These are phyloP conservation scores for Tribolium madens DNA, from an alignment of 1,140 invertebrate genomes.

Conservation along the genomic window DNA sequence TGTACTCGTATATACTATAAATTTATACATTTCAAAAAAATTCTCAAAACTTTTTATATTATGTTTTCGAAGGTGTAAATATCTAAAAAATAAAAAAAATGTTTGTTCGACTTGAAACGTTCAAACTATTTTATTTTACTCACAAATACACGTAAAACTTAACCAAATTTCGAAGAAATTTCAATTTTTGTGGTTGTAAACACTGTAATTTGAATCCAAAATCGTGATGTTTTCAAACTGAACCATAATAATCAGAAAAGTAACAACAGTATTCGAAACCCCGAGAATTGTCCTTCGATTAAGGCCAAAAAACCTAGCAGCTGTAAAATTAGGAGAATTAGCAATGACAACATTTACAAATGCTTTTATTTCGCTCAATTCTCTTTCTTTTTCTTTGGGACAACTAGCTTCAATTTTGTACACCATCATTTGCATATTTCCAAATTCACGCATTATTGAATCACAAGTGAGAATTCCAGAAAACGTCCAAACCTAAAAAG, in stretches of 20 bases:
- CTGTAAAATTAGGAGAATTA: neutral
- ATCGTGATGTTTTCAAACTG: neutral
- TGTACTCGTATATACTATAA: no score
- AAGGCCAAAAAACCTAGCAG: neutral
- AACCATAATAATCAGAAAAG: neutral
- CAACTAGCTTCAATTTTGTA: neutral
- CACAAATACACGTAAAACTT: no score
- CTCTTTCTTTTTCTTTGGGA: neutral
- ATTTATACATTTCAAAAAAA: no score
- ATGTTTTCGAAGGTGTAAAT: no score
- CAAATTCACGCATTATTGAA: neutral
- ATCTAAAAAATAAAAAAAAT: no score
- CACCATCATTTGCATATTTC: neutral
- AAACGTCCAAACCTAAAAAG: neutral
- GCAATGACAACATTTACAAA: no score
- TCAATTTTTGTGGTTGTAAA: no score
- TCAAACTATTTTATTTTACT: no score
- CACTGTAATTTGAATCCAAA: no score
- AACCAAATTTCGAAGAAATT: no score
- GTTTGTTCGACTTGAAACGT: no score
- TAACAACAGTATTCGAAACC: neutral
- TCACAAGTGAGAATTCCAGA: neutral
- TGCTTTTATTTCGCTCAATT: neutral
- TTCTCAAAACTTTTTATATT: no score
- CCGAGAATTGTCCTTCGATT: neutral